Evolutionary conservation across 2,888 invertebrate genomes (phyloP).

Genomic region (Calameuta idolon): DNA sequence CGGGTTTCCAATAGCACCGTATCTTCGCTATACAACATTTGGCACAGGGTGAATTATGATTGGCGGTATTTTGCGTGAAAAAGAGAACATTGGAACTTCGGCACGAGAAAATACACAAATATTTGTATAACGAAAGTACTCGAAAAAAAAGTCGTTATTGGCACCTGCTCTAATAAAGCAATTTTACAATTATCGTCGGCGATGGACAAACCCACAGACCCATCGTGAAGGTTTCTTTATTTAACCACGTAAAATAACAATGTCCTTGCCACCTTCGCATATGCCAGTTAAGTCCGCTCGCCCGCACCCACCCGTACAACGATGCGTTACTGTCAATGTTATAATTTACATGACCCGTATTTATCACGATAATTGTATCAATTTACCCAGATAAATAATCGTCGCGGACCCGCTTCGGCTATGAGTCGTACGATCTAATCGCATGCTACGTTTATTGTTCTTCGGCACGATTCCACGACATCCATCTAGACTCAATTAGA

Average conservation of each 20-base stretch:
- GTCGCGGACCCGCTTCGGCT: neutral
- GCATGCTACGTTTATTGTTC: neutral
- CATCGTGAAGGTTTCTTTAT: neutral
- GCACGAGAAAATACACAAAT: slow-evolving; percentile 30
- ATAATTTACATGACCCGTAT: neutral
- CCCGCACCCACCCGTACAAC: neutral
- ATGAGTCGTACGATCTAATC: neutral
- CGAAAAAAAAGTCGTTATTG: slow-evolving; percentile 38
- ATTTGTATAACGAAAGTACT: slow-evolving; percentile 49
- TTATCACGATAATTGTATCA: neutral
- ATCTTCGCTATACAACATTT: neutral
- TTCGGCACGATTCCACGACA: neutral
- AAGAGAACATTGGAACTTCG: neutral
- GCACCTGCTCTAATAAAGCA: slow-evolving; percentile 56
- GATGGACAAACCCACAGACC: neutral
- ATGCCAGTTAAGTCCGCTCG: neutral
- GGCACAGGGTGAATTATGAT: neutral
- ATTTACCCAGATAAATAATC: neutral
- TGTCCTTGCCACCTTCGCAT: neutral
- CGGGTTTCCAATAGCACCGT: neutral
- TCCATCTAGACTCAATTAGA: neutral
- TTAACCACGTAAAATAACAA: neutral
- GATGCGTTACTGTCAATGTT: neutral
- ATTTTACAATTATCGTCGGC: slow-evolving; percentile 53
- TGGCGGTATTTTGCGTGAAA: neutral